These are phyloP conservation scores for Eurytoma adleriae DNA, from an alignment of 2,888 invertebrate genomes.

Conservation along the genomic window DNA sequence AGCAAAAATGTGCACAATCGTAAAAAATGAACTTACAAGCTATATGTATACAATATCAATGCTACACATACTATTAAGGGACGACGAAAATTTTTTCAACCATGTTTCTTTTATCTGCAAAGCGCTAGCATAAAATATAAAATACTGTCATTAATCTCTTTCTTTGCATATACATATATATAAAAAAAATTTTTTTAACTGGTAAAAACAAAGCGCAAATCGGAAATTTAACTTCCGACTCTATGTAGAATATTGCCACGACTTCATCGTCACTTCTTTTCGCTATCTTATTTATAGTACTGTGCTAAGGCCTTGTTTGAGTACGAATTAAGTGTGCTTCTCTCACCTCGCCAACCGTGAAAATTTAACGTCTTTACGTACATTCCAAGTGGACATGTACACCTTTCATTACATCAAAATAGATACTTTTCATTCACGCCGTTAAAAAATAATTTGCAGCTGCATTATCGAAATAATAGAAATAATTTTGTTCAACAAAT, in stretches of 20 bases:
- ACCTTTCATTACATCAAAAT: slow-evolving; percentile 26
- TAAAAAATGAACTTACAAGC: slow-evolving; percentile 44
- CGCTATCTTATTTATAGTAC: slow-evolving; percentile 58
- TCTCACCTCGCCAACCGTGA: slow-evolving; percentile 17
- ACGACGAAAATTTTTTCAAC: slow-evolving; percentile 40
- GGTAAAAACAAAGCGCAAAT: slow-evolving; percentile 56
- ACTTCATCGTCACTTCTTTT: slow-evolving; percentile 38
- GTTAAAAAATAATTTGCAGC: slow-evolving; percentile 4
- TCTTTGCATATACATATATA: slow-evolving; percentile 49
- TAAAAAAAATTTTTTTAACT: slow-evolving; percentile 58
- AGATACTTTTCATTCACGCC: neutral
- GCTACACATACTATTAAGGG: slow-evolving; percentile 47
- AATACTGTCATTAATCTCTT: slow-evolving; percentile 68
- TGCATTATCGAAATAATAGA: neutral
- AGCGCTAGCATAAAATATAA: slow-evolving; percentile 58
- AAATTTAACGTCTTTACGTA: slow-evolving; percentile 27
- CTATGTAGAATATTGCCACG: slow-evolving; percentile 54
- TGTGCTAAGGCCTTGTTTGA: slow-evolving; percentile 62
- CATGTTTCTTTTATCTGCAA: slow-evolving; percentile 35
- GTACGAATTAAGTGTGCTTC: slow-evolving; percentile 51
- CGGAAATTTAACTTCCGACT: slow-evolving; percentile 38
- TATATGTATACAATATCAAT: slow-evolving; percentile 48
- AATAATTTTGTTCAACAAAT: neutral
- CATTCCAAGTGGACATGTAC: slow-evolving; percentile 16
- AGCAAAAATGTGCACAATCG: slow-evolving; percentile 14